Base-by-base conservation (phyloP, 2,113 vertebrate species). In the Eurypyga helias region DNA sequence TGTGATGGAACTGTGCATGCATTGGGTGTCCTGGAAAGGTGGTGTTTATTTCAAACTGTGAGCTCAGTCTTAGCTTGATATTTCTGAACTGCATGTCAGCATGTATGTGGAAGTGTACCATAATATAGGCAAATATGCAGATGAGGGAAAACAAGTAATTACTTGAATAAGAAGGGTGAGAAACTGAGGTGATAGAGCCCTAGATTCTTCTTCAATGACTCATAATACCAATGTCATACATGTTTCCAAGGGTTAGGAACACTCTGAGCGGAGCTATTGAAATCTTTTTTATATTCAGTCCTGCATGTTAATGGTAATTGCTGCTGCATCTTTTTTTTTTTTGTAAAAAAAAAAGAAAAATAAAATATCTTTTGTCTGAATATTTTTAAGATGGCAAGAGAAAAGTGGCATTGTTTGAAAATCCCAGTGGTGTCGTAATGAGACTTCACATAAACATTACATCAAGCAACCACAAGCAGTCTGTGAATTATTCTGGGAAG, bases 401-500 rank as follows among this genome's bases (percentile, higher is more conserved):
- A 88, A 93, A 89, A 83, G 77, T 89, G 61, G 67, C 62, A 72
- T 93, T 96, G 82, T 97, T 92, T 96, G 91, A 95, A 97, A 97
- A 96, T 87, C 84, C 87, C 91, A 83, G 73, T 49, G 61, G 78
- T 81, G 73, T 92, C 34, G 11, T 96, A 96, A 95, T 87, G 82
- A 97, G 82, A 95, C 93, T 85, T 95, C 86, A 96, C 83, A 95
- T 93, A 94, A 96, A 93, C 89, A 67, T 92, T 91, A 89, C 81
- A 96, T 97, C 81, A 93, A 97, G 96, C 52, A 95, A 86, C 89
- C 88, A 72, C 72, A 96, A 97, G 71, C 83, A 93, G 52, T 83
- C 90, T 92, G 60, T 89, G 84, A 98, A 97, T 97, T 96, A 95
- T 97, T 97, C 96, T 92, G 88, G 83, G 83, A 97, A 97, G 94